These are phyloP conservation scores for Nudaria mundana DNA, from an alignment of 2,888 invertebrate genomes.

Conservation along the genomic window DNA sequence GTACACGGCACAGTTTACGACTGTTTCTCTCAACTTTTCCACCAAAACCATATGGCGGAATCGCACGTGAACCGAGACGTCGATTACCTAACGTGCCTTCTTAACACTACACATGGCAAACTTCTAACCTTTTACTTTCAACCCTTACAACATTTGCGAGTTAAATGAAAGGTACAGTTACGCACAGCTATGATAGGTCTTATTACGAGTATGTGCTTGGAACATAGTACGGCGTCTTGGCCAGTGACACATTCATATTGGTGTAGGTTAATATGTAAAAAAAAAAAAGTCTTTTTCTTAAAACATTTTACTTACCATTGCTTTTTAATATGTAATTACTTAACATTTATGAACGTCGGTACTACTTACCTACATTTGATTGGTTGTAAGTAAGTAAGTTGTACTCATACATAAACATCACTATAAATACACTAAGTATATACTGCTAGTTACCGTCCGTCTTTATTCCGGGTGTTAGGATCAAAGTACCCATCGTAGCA, in stretches of 20 bases:
- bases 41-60: constrained; percentile 26
- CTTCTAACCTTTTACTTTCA: constrained; percentile 18
- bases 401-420: not conserved
- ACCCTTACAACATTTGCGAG: constrained; percentile 19
- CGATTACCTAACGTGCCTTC: constrained; percentile 40
- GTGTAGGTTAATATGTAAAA: no score
- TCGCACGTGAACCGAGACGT: constrained; percentile 28
- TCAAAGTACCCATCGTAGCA: constrained; percentile 23
- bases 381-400: no score
- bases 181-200: not conserved
- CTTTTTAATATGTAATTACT: no score
- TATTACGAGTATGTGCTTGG: not conserved
- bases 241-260: no score
- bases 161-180: constrained; percentile 17
- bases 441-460: constrained; percentile 9
- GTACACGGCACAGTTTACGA: constrained; percentile 49
- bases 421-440: constrained; percentile 4
- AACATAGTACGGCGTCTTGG: not conserved
- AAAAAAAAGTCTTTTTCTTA: no score
- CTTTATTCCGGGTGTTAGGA: constrained; percentile 29
- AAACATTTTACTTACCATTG: no score
- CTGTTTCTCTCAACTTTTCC: constrained; percentile 44
- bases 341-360: no score
- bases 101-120: constrained; percentile 22
- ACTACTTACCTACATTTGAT: no score